Evolutionary conservation across 2,888 invertebrate species (phyloP).

Genomic region (Polydrusus tereticollis): DNA sequence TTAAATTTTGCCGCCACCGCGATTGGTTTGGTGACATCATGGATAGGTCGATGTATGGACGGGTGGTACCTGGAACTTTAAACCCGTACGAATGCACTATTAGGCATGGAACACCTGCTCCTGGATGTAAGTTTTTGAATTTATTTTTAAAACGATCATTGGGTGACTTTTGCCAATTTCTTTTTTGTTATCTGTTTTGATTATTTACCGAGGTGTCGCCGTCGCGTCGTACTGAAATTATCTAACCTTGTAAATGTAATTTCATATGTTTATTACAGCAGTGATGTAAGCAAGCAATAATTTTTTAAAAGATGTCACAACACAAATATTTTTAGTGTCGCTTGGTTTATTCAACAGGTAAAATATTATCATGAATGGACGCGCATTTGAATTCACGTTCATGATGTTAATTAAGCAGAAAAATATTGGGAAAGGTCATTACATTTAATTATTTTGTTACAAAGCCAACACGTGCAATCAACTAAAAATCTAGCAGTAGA

Average conservation of each 20-base stretch:
- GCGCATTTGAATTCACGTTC: not conserved
- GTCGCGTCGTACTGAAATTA: not conserved
- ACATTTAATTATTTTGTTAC: not conserved
- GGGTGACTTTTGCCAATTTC: not conserved
- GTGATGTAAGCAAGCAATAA: not conserved
- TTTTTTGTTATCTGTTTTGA: not conserved
- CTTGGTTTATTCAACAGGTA: not conserved
- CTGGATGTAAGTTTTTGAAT: conserved; percentile 86
- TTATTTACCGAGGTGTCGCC: not conserved
- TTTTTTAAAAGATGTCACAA: not conserved
- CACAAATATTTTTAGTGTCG: not conserved
- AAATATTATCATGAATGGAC: not conserved
- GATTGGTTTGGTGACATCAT: conserved; percentile 65
- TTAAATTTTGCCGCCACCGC: conserved; percentile 54
- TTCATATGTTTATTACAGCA: not conserved
- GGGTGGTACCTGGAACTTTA: conserved; percentile 85
- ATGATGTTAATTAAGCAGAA: not conserved
- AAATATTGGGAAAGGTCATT: not conserved
- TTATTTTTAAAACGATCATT: conserved; percentile 31
- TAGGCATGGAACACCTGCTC: conserved; percentile 82
- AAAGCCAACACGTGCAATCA: not conserved
- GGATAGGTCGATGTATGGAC: conserved; percentile 94
- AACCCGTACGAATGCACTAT: conserved; percentile 88
- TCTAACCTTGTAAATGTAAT: conserved; percentile 6
- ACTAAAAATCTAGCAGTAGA: too few species aligned